A percentile compares a stretch with the other conserved stretches of the same genome.
Conservation (phyloP, 2,113 vertebrate genomes). For the Noctilio leporinus region DNA sequence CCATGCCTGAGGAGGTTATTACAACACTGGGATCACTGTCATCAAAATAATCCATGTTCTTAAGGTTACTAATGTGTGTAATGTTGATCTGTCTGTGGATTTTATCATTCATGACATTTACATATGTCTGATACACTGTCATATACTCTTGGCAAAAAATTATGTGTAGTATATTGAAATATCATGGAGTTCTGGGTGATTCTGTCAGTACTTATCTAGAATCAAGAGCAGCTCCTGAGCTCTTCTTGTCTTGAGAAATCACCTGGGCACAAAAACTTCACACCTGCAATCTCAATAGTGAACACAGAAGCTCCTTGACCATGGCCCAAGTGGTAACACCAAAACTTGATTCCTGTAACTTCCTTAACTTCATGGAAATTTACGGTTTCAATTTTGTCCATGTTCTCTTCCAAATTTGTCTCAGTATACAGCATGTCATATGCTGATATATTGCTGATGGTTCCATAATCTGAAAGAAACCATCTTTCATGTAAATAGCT, state of each 20-base stretch:
- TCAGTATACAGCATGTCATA: constrained; percentile 98
- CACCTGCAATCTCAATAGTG: constrained; percentile 97
- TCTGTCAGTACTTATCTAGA: constrained; percentile 99
- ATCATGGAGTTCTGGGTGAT: constrained; percentile 97
- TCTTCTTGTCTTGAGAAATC: constrained; percentile 97
- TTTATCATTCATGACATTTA: constrained; percentile 98
- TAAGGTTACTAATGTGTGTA: constrained; percentile 98
- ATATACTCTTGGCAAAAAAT: constrained; percentile 96
- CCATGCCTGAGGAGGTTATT: constrained; percentile 98
- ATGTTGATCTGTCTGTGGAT: constrained; percentile 98
- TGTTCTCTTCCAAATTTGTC: constrained; percentile 96
- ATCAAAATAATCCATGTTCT: constrained; percentile 99
- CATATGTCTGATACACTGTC: constrained; percentile 97
- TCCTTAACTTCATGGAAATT: constrained; percentile 99
- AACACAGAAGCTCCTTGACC: constrained; percentile 98
- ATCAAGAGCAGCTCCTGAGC: constrained; percentile 96
- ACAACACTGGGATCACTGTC: constrained; percentile 97
- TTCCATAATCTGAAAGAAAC: constrained; percentile 97
- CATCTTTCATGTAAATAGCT: constrained; percentile 98
- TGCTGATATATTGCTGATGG: constrained; percentile 98
- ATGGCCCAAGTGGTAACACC: constrained; percentile 96
- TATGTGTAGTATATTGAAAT: constrained; percentile 98
- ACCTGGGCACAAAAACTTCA: constrained; percentile 96
- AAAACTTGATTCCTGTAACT: constrained; percentile 97
- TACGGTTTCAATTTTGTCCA: constrained; percentile 99